phyloP scores from a whole-genome alignment of 1,140 invertebrate genomes.

The Anthonomus grandis region DNA sequence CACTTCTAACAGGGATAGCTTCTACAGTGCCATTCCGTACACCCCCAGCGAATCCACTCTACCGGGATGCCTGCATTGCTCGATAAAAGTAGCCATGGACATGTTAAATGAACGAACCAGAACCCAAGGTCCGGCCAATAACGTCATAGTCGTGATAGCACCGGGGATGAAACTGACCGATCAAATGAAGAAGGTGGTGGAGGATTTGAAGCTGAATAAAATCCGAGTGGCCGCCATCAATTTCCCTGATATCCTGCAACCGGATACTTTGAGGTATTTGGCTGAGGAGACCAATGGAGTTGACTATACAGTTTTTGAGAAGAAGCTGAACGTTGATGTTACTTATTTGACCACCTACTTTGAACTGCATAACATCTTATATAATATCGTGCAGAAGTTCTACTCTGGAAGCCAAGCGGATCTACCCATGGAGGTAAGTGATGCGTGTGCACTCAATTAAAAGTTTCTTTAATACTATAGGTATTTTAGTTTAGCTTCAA shows the following conservation, averaged over 20 bases:
- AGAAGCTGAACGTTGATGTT: conserved; percentile 52
- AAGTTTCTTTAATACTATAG: no score
- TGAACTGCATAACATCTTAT: conserved; percentile 52
- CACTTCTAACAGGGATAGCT: conserved; percentile 45
- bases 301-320: conserved; percentile 52
- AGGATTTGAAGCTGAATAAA: conserved; percentile 43
- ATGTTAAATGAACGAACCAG: conserved; percentile 51
- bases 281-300: conserved; percentile 50
- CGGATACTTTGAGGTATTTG: conserved; percentile 49
- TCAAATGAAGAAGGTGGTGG: conserved; percentile 40
- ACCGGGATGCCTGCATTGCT: conserved; percentile 53
- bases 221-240: conserved; percentile 53
- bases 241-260: conserved; percentile 48
- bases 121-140: conserved; percentile 50
- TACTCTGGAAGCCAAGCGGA: conserved; percentile 52
- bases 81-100: conserved; percentile 52
- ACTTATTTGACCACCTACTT: conserved; percentile 54
- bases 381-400: conserved; percentile 50
- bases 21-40: conserved; percentile 54
- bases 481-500: no score
- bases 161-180: conserved; percentile 49
- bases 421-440: conserved; percentile 52
- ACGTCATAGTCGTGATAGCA: conserved; percentile 56
- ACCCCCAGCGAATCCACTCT: conserved; percentile 49
- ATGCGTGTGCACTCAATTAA: no score